These are phyloP conservation scores for Peribatodes rhomboidaria DNA, from an alignment of 2,888 invertebrate genomes.

Conservation along the genomic window DNA sequence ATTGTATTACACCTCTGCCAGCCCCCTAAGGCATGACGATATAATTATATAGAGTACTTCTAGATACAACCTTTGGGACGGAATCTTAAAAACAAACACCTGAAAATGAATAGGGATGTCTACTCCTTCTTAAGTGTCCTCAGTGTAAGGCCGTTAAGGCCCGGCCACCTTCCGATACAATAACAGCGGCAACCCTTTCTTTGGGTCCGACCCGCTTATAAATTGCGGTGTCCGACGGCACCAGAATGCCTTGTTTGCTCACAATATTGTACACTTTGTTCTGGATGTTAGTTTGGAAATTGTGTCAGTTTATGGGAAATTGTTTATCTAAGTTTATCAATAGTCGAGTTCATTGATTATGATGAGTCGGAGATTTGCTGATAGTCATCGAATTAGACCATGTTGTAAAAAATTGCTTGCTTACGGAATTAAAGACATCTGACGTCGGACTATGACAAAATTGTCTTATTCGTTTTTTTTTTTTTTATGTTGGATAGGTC, in stretches of 20 bases:
- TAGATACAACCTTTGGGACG: too few relatives aligned
- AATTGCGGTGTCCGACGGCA: slow-evolving; percentile 82
- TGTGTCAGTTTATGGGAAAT: slow-evolving; percentile 24
- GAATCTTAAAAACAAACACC: not conserved
- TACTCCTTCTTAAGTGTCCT: slow-evolving; percentile 42
- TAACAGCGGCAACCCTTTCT: slow-evolving; percentile 83
- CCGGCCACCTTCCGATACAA: slow-evolving; percentile 85
- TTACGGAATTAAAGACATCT: not conserved
- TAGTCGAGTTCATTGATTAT: not conserved
- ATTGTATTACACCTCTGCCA: too few relatives aligned
- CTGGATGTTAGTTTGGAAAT: slow-evolving; percentile 34
- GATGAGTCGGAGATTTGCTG: not conserved
- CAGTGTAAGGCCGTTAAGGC: slow-evolving; percentile 72
- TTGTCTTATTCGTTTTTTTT: too few relatives aligned
- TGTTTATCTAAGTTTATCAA: slow-evolving; percentile 19
- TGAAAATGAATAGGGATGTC: slow-evolving; percentile 37
- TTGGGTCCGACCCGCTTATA: slow-evolving; percentile 68
- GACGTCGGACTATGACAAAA: too few relatives aligned
- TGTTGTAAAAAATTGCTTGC: too few relatives aligned
- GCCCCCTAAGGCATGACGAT: too few relatives aligned
- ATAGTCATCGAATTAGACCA: too few relatives aligned
- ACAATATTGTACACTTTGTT: slow-evolving; percentile 62
- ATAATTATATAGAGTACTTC: too few relatives aligned
- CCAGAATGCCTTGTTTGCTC: slow-evolving; percentile 62
- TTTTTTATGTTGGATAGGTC: too few relatives aligned